A percentile compares a stretch with the other conserved stretches of the same genome.
Conservation (phyloP, 2,113 vertebrate species). For the Hemibagrus wyckioides region DNA sequence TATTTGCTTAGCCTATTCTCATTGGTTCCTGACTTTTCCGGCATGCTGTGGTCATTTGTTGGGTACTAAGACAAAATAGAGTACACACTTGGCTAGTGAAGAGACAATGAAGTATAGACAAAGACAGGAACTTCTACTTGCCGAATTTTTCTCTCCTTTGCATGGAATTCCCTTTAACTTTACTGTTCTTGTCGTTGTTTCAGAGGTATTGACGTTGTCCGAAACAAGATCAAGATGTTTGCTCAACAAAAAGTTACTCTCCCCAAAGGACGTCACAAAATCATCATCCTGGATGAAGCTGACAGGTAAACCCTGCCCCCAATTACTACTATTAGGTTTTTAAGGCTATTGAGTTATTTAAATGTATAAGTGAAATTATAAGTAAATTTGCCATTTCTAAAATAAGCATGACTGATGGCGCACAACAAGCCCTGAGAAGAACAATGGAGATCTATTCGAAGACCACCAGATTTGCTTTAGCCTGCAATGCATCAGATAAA, state of each 20-base stretch:
- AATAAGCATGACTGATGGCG: slow-evolving; percentile 94
- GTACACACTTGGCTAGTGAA: not conserved
- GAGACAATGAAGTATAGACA: not conserved
- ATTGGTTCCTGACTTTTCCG: not conserved
- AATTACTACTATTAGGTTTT: not conserved
- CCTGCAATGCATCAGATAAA: slow-evolving; percentile 95
- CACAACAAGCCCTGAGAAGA: slow-evolving; percentile 93
- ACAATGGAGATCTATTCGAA: slow-evolving; percentile 99
- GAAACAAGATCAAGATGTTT: slow-evolving; percentile 99
- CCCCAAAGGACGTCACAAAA: slow-evolving; percentile 93
- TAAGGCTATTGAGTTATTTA: not conserved
- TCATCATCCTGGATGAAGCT: slow-evolving; percentile 96
- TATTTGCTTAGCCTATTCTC: not conserved
- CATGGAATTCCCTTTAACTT: not conserved
- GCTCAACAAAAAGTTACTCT: slow-evolving; percentile 98
- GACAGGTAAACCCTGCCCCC: slow-evolving; percentile 82
- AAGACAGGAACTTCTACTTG: not conserved
- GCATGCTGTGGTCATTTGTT: not conserved
- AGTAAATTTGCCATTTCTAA: not conserved
- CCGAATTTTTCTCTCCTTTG: not conserved
- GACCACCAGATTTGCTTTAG: slow-evolving; percentile 93
- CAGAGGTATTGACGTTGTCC: slow-evolving; percentile 96
- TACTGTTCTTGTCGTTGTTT: slow-evolving; percentile 7
- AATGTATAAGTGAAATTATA: not conserved
- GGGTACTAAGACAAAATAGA: not conserved